Percentiles rank a stretch among this genome's conserved stretches.
These are phyloP conservation scores for Osmerus mordax DNA, from an alignment of 2,113 vertebrate species.

Conservation along the genomic window DNA sequence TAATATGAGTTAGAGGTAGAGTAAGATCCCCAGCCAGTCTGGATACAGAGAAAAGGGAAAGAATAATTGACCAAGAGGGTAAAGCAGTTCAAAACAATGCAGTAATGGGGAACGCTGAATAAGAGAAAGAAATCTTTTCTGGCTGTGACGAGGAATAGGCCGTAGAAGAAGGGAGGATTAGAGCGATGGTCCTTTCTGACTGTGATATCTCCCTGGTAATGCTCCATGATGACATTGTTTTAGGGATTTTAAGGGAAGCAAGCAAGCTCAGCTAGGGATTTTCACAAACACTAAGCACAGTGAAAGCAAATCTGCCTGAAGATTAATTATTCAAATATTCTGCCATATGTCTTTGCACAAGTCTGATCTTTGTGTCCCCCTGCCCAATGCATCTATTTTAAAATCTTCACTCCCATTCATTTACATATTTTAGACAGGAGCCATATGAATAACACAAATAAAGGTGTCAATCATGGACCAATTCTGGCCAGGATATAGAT, in stretches of 20 bases:
- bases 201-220: neutral
- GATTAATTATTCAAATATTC: constrained; percentile 24
- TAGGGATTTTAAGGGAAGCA: neutral
- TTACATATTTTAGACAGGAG: constrained; percentile 32
- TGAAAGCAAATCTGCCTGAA: neutral
- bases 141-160: neutral
- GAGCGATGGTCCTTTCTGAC: neutral
- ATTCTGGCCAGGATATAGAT: neutral
- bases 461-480: constrained; percentile 29
- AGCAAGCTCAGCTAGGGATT: neutral
- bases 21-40: too few relatives aligned
- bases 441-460: constrained; percentile 31
- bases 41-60: too few relatives aligned
- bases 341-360: constrained; percentile 20
- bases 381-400: constrained; percentile 17
- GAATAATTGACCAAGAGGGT: too few relatives aligned
- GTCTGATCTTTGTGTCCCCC: constrained; percentile 10
- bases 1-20: too few relatives aligned
- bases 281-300: neutral
- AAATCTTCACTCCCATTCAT: constrained; percentile 18
- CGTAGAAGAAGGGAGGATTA: too few relatives aligned
- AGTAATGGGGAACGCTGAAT: too few relatives aligned
- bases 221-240: neutral
- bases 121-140: too few relatives aligned
- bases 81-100: too few relatives aligned